Percentiles rank a stretch among this genome's conserved stretches.
Evolutionary conservation across 2,797 vertebrate genomes (phyloP).

Genomic region (Emys orbicularis): DNA sequence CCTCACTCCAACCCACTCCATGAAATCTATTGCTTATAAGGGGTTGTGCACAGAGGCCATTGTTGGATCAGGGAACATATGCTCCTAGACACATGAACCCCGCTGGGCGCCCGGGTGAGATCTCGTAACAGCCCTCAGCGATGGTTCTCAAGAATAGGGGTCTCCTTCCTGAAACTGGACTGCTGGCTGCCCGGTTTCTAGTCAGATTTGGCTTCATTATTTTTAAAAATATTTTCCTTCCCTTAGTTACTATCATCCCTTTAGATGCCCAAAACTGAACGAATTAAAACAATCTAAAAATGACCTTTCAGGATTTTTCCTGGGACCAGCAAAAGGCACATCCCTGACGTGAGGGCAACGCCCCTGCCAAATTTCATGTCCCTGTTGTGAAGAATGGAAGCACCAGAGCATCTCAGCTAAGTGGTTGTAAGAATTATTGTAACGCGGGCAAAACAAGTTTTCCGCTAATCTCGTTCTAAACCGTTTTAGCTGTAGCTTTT

Average conservation of each 20-base stretch:
- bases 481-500: neutral
- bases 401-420: neutral
- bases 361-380: neutral
- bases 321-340: neutral
- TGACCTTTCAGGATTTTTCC: neutral
- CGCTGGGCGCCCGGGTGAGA: neutral
- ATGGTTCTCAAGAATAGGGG: neutral
- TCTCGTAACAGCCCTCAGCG: neutral
- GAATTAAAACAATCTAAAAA: neutral
- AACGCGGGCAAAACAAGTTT: neutral
- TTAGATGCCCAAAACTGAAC: neutral
- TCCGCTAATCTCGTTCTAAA: neutral
- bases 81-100: neutral
- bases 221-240: neutral
- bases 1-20: neutral
- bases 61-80: neutral
- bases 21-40: neutral
- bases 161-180: neutral
- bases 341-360: neutral
- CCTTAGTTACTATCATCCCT: neutral
- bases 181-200: neutral
- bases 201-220: neutral
- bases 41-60: neutral
- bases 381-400: neutral
- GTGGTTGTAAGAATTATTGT: neutral